A percentile compares a stretch with the other conserved stretches of the same genome.
Conservation (phyloP, 1,140 invertebrate species). For the Thaumatotibia leucotreta region DNA sequence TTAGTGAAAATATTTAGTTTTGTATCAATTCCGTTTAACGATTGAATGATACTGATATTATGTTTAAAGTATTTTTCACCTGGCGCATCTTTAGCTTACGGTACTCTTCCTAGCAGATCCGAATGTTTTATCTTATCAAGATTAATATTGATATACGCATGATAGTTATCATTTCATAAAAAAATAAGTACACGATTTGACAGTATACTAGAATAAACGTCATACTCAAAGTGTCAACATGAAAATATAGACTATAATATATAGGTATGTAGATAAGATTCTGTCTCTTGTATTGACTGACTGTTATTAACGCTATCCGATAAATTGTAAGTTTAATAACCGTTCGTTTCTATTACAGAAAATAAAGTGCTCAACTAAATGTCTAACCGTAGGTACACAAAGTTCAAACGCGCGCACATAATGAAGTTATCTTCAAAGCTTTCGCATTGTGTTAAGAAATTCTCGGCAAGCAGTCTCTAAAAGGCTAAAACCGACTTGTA, state of each 20-base stretch:
- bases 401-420: neutral
- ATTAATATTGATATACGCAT: too few species aligned
- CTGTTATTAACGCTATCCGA: neutral
- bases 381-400: neutral
- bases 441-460: conserved; percentile 7
- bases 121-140: neutral
- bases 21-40: neutral
- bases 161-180: too few species aligned
- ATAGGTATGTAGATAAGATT: too few species aligned
- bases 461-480: neutral
- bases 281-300: too few species aligned
- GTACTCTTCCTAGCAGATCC: neutral
- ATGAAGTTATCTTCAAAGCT: neutral
- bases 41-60: neutral
- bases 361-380: neutral
- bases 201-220: too few species aligned
- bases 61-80: neutral
- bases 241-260: too few species aligned
- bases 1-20: neutral
- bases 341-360: neutral
- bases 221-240: too few species aligned
- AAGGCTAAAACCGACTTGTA: conserved; percentile 1
- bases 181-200: too few species aligned
- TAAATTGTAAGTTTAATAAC: neutral
- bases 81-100: neutral